phyloP scores from a whole-genome alignment of 2,797 vertebrate genomes.

The Salarias fasciatus region DNA sequence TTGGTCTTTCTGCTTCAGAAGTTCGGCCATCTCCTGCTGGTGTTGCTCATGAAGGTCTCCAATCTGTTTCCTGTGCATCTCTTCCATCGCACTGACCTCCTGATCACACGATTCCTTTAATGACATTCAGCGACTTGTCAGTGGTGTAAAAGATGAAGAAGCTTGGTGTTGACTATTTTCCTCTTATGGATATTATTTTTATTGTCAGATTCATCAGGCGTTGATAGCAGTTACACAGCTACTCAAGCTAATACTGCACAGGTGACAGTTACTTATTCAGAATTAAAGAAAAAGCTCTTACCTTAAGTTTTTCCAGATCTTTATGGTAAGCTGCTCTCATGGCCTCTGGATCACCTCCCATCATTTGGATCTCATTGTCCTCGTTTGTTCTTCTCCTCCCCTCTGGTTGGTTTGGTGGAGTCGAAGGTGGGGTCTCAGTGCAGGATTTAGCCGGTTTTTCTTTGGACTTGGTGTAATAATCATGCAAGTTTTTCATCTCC shows the following conservation, averaged over 20 bases:
- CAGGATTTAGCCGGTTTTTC: constrained; percentile 66
- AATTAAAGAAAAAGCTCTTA: constrained; percentile 41
- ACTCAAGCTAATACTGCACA: too few relatives aligned
- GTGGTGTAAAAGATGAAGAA: too few relatives aligned
- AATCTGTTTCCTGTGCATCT: constrained; percentile 90
- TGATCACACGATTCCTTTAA: constrained; percentile 87
- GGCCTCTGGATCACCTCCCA: constrained; percentile 63
- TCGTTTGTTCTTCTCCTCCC: constrained; percentile 83
- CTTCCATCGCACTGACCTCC: constrained; percentile 89
- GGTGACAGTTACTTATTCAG: too few relatives aligned
- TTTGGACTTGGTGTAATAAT: constrained; percentile 82
- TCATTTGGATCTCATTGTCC: constrained; percentile 77
- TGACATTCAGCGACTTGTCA: neutral
- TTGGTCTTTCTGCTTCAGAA: constrained; percentile 90
- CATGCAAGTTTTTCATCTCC: constrained; percentile 87
- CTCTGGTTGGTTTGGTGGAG: constrained; percentile 47
- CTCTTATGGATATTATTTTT: too few relatives aligned
- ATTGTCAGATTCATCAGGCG: too few relatives aligned
- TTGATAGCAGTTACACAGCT: too few relatives aligned
- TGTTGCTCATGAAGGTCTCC: constrained; percentile 92
- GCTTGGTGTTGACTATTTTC: too few relatives aligned
- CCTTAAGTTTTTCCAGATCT: constrained; percentile 89
- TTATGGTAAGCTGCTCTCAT: constrained; percentile 80
- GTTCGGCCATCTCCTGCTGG: constrained; percentile 89
- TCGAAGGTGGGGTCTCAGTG: constrained; percentile 25